Percentiles rank a stretch among this genome's conserved stretches.
phyloP scores from a whole-genome alignment of 1,140 invertebrate species.

The Carposina sasakii region DNA sequence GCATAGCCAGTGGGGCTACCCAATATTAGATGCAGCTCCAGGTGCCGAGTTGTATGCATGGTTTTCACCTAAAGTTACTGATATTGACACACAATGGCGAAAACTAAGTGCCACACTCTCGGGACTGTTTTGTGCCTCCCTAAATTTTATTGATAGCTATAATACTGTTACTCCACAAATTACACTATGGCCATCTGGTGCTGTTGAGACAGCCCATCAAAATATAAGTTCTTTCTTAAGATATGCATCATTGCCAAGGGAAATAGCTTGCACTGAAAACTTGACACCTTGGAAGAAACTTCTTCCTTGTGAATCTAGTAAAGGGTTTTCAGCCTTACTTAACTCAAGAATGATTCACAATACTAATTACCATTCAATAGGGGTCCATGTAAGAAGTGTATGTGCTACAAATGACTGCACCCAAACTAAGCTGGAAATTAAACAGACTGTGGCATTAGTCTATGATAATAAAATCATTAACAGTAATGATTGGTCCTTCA shows the following conservation, averaged over 20 bases:
- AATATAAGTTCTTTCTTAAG: conserved; percentile 76
- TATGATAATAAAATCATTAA: conserved; percentile 84
- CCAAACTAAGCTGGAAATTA: conserved; percentile 81
- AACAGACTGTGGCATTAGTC: conserved; percentile 88
- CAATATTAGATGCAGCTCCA: conserved; percentile 87
- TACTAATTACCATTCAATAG: conserved; percentile 94
- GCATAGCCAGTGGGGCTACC: conserved; percentile 94
- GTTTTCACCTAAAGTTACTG: conserved; percentile 78
- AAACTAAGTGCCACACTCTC: conserved; percentile 91
- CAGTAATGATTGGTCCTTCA: conserved; percentile 86
- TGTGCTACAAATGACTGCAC: conserved; percentile 80
- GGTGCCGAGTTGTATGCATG: conserved; percentile 95
- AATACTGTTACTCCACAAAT: conserved; percentile 90
- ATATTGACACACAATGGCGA: conserved; percentile 89
- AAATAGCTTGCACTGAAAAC: conserved; percentile 99
- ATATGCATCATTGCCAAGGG: conserved; percentile 92
- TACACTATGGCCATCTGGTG: conserved; percentile 85
- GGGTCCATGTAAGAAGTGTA: conserved; percentile 86
- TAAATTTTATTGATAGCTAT: conserved; percentile 95
- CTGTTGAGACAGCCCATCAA: conserved; percentile 69
- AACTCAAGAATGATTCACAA: conserved; percentile 94
- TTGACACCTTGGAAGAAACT: conserved; percentile 98
- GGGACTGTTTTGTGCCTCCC: conserved; percentile 94
- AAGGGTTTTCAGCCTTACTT: conserved; percentile 89
- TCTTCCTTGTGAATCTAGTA: conserved; percentile 90